These are phyloP conservation scores for Drosophila hamatofila DNA, from an alignment of 2,888 invertebrate species.

Conservation along the genomic window DNA sequence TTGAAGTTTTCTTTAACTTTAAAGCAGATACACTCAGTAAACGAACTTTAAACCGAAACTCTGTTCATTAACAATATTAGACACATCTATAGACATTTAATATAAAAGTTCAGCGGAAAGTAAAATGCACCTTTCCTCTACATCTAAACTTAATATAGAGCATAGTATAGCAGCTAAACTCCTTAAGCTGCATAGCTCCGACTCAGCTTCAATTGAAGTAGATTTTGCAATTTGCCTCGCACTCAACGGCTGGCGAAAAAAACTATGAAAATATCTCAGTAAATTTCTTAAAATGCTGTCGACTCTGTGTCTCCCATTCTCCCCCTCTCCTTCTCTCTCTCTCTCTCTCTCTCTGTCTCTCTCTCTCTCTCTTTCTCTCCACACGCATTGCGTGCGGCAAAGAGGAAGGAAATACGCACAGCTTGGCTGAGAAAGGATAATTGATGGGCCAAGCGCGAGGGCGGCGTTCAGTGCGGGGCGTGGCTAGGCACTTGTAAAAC, in stretches of 20 bases:
- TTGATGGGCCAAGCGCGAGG: constrained; percentile 28
- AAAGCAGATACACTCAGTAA: too few species aligned
- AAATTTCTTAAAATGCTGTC: background rate
- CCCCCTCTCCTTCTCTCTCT: background rate
- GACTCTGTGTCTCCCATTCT: background rate
- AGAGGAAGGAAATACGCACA: constrained; percentile 14
- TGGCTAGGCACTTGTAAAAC: constrained; percentile 16
- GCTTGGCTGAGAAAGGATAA: constrained; percentile 28
- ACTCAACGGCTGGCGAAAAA: background rate
- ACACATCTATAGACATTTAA: background rate
- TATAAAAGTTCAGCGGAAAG: too few species aligned
- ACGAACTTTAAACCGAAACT: too few species aligned
- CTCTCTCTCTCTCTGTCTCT: background rate
- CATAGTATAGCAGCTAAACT: background rate
- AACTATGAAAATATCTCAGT: constrained; percentile 2
- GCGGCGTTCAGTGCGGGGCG: background rate
- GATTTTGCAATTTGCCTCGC: background rate
- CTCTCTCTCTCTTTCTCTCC: background rate
- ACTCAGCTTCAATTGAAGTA: background rate
- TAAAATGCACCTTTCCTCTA: too few species aligned
- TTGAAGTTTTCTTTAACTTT: too few species aligned
- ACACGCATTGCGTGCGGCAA: constrained; percentile 27
- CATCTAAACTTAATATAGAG: too few species aligned
- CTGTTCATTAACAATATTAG: background rate
- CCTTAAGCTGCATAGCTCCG: background rate